Evolutionary conservation across 2,797 vertebrate genomes (phyloP).

Genomic region (Artibeus jamaicensis): DNA sequence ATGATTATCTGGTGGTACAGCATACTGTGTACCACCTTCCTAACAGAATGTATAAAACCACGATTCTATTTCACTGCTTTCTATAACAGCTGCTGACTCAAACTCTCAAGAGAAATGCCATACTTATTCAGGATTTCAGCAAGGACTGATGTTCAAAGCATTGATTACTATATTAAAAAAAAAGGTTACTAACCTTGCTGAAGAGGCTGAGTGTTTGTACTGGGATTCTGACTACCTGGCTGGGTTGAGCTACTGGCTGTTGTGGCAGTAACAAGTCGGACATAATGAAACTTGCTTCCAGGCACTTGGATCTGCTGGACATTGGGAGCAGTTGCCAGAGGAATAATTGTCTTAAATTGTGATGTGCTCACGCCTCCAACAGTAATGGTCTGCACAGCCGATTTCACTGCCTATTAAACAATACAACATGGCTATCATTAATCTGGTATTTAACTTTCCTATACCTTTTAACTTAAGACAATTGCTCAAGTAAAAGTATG

Average conservation of each 20-base stretch:
- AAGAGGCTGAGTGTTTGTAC: constrained; percentile 90
- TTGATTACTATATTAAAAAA: neutral
- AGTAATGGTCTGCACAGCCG: constrained; percentile 92
- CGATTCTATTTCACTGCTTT: neutral
- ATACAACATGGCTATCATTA: constrained; percentile 68
- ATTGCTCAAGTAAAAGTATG: neutral
- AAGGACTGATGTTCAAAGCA: constrained; percentile 32
- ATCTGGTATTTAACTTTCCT: constrained; percentile 23
- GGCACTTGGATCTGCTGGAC: constrained; percentile 99
- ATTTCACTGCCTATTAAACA: constrained; percentile 89
- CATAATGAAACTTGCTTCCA: constrained; percentile 98
- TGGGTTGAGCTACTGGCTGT: constrained; percentile 86
- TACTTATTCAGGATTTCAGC: constrained; percentile 18
- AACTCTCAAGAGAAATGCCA: neutral
- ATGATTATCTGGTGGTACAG: neutral
- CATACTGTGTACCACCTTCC: neutral
- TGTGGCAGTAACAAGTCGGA: constrained; percentile 95
- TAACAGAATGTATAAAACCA: neutral
- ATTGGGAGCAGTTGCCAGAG: constrained; percentile 92
- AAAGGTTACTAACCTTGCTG: constrained; percentile 89
- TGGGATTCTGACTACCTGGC: constrained; percentile 85
- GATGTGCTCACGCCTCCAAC: constrained; percentile 90
- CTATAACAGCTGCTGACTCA: neutral
- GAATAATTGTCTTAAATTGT: constrained; percentile 98
- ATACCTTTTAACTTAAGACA: constrained; percentile 8